These are phyloP conservation scores for Suncus etruscus DNA, from an alignment of 2,113 vertebrate species.

Conservation along the genomic window DNA sequence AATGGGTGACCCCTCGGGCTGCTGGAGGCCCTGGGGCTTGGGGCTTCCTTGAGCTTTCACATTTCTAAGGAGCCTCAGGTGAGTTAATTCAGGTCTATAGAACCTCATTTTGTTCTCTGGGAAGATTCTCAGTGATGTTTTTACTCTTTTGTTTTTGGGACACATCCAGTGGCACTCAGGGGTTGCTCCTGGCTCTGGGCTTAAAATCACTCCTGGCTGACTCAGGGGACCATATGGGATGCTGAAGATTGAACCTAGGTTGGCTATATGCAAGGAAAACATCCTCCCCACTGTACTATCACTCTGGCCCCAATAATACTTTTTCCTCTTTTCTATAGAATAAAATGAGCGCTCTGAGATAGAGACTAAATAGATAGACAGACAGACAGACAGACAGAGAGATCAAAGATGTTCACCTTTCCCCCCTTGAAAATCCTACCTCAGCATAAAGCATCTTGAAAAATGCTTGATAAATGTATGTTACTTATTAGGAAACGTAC, in stretches of 20 bases:
- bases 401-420: background rate
- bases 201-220: too few relatives aligned
- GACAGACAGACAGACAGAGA: background rate
- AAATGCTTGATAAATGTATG: background rate
- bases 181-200: too few relatives aligned
- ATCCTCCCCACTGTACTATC: too few relatives aligned
- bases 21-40: too few relatives aligned
- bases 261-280: too few relatives aligned
- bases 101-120: background rate
- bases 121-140: background rate
- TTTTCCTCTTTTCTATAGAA: slow-evolving; percentile 9
- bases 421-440: background rate
- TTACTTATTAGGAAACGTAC: background rate
- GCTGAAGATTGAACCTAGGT: too few relatives aligned
- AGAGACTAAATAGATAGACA: background rate
- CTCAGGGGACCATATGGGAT: too few relatives aligned
- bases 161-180: too few relatives aligned
- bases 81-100: background rate
- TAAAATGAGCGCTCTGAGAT: background rate
- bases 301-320: too few relatives aligned
- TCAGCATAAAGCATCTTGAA: background rate
- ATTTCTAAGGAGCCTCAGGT: background rate
- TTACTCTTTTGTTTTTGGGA: too few relatives aligned
- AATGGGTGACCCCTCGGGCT: too few relatives aligned
- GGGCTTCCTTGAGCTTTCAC: too few relatives aligned